These are phyloP conservation scores for Dendrolimus houi DNA, from an alignment of 2,888 invertebrate species.

Conservation along the genomic window DNA sequence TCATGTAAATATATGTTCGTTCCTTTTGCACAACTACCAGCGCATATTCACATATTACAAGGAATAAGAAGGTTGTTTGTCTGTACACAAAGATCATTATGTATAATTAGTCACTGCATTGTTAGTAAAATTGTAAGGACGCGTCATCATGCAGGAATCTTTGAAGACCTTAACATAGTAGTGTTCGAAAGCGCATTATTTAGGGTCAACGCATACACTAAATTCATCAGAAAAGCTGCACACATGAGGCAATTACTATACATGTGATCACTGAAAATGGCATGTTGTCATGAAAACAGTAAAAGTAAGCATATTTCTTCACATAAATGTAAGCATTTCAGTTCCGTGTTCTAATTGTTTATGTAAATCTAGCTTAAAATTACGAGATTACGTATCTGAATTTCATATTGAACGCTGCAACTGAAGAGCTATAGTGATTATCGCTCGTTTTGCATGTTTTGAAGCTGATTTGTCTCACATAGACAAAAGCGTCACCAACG, in stretches of 20 bases:
- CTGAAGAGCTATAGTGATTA: conserved; percentile 3
- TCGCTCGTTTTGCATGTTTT: conserved; percentile 20
- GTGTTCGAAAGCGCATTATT: background rate
- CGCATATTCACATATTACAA: too few species aligned
- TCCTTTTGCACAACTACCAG: too few species aligned
- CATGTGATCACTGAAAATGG: too few species aligned
- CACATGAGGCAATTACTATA: background rate
- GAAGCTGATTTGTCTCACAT: conserved; percentile 46
- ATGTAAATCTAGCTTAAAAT: too few species aligned
- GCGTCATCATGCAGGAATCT: background rate
- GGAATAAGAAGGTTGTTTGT: background rate
- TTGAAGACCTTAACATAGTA: background rate
- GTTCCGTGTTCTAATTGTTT: conserved; percentile 9
- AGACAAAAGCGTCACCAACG: conserved; percentile 56
- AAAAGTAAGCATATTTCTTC: too few species aligned
- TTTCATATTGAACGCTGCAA: background rate
- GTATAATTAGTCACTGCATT: background rate
- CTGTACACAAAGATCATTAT: background rate
- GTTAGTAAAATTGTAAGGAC: background rate
- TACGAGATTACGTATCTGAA: too few species aligned
- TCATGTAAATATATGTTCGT: too few species aligned
- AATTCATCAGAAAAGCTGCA: background rate
- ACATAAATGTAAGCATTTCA: too few species aligned
- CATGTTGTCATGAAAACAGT: too few species aligned
- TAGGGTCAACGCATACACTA: background rate